Evolutionary conservation across 2,797 vertebrate genomes (phyloP), one percentile per base, ranked within the genome.

Genomic region (Hemibagrus guttatus): DNA sequence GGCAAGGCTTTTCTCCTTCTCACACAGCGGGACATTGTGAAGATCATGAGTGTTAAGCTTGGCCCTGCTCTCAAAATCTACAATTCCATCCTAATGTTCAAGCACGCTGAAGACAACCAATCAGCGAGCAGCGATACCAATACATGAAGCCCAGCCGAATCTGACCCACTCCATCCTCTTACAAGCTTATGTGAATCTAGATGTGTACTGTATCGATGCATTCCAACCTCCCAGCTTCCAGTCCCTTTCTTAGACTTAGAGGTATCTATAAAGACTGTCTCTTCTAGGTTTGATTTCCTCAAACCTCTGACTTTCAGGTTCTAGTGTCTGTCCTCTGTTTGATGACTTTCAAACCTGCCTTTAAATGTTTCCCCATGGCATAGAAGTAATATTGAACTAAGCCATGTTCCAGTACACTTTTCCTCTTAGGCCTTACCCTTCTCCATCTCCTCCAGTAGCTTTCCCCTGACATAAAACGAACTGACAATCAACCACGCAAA

Each of bases 51-150:
- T 64, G 96, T 98, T 92, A 97, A 99, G 91, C 95, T 98, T 75
- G 97, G 97, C 9, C 97, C 97, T 1, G 97, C 97, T 11, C 95
- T 98, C 87, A 99, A 98, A 94, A 98, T 98, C 88, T 98, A 97
- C 93, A 97, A 97, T n/a, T 97, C 97, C 88, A 98, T 98, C 90
- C 95, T 97, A 86, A 97, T 97, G 96, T 96, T 98, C 92, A 97
- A 96, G 91, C 94, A 95, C 7, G 95, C 95, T 5, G 94, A 95
- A 84, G 95, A 96, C 21, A 92, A 66, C 91, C 88, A 87, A 63
- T 87, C 90, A 46, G 79, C 84, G 78, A 80, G 86, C 89, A 89
- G 84, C 64, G 84, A 90, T 58, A 80, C 68, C 46, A 86, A 89
- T 85, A 91, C 90, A 85, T 93, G 90, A 92, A 87, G 39, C 84